These are phyloP conservation scores for Rhinichthys osculus DNA, from an alignment of 2,797 vertebrate species.

Conservation along the genomic window DNA sequence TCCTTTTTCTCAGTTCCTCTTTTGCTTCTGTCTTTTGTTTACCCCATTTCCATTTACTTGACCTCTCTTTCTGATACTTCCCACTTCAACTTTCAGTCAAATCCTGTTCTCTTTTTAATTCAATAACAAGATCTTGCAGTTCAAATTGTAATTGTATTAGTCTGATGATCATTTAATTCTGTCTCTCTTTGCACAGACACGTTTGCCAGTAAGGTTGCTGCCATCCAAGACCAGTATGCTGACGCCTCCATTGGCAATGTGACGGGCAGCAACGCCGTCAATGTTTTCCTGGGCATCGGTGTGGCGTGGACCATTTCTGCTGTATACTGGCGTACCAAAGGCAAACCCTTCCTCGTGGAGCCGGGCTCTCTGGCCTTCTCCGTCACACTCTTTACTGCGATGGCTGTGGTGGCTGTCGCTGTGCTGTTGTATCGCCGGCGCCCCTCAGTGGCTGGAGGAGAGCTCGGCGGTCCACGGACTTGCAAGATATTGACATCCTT, in stretches of 20 bases:
- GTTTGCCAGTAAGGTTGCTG: constrained; percentile 88
- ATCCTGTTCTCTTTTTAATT: background rate
- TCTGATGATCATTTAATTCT: constrained; percentile 1
- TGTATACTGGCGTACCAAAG: constrained; percentile 80
- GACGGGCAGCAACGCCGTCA: constrained; percentile 87
- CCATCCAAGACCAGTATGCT: constrained; percentile 88
- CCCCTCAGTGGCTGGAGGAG: constrained; percentile 77
- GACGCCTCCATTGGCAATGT: constrained; percentile 90
- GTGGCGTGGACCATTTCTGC: constrained; percentile 89
- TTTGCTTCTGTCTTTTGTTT: background rate
- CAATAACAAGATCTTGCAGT: background rate
- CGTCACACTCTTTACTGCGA: constrained; percentile 84
- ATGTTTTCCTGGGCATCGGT: constrained; percentile 87
- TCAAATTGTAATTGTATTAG: background rate
- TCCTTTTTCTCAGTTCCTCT: constrained; percentile 20
- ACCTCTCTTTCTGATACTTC: background rate
- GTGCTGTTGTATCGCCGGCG: constrained; percentile 82
- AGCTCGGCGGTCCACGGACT: constrained; percentile 84
- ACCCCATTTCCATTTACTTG: background rate
- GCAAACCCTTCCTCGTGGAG: constrained; percentile 76
- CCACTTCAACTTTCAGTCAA: background rate
- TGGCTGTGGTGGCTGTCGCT: constrained; percentile 77
- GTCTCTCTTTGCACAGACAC: constrained; percentile 75
- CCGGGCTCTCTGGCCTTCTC: constrained; percentile 87
- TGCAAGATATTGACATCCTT: constrained; percentile 79